Evolutionary conservation across 2,888 invertebrate species (phyloP).

Genomic region (Leucania comma): DNA sequence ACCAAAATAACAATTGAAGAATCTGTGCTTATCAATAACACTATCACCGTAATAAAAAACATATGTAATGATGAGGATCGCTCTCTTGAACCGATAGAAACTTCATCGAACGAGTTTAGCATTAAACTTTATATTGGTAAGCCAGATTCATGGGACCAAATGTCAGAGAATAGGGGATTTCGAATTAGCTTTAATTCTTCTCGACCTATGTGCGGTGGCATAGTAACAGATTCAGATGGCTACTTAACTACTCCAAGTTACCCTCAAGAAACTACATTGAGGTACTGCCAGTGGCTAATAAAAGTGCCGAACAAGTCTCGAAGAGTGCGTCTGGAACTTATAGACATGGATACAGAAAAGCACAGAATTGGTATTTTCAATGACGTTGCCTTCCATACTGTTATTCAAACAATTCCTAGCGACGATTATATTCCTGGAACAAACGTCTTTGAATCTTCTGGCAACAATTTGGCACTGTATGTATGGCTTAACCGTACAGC

Average conservation of each 20-base stretch:
- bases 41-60: slow-evolving; percentile 71
- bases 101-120: slow-evolving; percentile 78
- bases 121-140: slow-evolving; percentile 80
- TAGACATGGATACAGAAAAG: slow-evolving; percentile 82
- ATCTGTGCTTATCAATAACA: slow-evolving; percentile 73
- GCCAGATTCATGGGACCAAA: slow-evolving; percentile 75
- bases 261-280: slow-evolving; percentile 83
- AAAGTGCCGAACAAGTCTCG: slow-evolving; percentile 79
- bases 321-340: slow-evolving; percentile 88
- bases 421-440: slow-evolving; percentile 62
- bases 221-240: slow-evolving; percentile 92
- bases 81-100: slow-evolving; percentile 68
- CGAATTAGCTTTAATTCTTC: slow-evolving; percentile 91
- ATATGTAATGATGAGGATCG: slow-evolving; percentile 72
- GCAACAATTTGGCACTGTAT: slow-evolving; percentile 91
- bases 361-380: slow-evolving; percentile 88
- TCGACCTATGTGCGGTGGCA: slow-evolving; percentile 92
- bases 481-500: slow-evolving; percentile 88
- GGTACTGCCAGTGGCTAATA: slow-evolving; percentile 83
- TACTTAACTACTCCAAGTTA: slow-evolving; percentile 93
- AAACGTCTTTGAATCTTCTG: slow-evolving; percentile 91
- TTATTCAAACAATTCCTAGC: slow-evolving; percentile 76
- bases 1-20: slow-evolving; percentile 83
- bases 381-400: slow-evolving; percentile 85
- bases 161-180: slow-evolving; percentile 88